Evolutionary conservation across 1,140 invertebrate species (phyloP).

Genomic region (Drosophila pruinosa): DNA sequence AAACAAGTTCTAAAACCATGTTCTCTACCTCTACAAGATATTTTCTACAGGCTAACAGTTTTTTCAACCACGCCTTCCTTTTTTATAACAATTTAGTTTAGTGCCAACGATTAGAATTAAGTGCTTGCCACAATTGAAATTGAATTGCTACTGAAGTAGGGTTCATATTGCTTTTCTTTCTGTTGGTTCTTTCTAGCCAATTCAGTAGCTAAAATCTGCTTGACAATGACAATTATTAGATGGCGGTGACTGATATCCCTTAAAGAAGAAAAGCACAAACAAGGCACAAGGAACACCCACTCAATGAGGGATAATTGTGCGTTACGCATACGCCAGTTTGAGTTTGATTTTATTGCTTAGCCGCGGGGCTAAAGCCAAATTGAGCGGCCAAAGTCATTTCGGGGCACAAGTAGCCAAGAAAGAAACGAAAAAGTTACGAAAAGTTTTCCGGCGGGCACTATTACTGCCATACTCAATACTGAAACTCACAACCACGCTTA

Average conservation of each 20-base stretch:
- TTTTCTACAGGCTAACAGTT: no score
- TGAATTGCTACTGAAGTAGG: conserved; percentile 15
- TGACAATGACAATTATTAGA: conserved; percentile 74
- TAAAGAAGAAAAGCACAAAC: no score
- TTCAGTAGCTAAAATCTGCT: conserved; percentile 36
- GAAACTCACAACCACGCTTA: not conserved
- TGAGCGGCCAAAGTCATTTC: conserved; percentile 62
- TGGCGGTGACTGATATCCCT: conserved; percentile 46
- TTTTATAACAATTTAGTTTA: conserved; percentile 11
- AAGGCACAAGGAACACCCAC: conserved; percentile 59
- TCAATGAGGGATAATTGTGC: conserved; percentile 73
- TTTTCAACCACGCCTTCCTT: no score
- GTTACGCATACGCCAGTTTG: conserved; percentile 72
- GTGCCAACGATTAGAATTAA: conserved; percentile 19
- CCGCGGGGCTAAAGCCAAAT: conserved; percentile 52
- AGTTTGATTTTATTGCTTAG: conserved; percentile 67
- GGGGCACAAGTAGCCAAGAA: conserved; percentile 53
- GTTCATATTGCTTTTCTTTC: not conserved
- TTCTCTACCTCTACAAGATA: no score
- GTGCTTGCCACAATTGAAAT: conserved; percentile 35
- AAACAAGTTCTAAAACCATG: no score
- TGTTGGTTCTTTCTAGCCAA: conserved; percentile 28
- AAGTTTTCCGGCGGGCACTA: conserved; percentile 23
- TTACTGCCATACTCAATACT: not conserved
- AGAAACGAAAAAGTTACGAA: conserved; percentile 17